Evolutionary conservation across 2,888 invertebrate species (phyloP).

Genomic region (Agapetus fuscipes): DNA sequence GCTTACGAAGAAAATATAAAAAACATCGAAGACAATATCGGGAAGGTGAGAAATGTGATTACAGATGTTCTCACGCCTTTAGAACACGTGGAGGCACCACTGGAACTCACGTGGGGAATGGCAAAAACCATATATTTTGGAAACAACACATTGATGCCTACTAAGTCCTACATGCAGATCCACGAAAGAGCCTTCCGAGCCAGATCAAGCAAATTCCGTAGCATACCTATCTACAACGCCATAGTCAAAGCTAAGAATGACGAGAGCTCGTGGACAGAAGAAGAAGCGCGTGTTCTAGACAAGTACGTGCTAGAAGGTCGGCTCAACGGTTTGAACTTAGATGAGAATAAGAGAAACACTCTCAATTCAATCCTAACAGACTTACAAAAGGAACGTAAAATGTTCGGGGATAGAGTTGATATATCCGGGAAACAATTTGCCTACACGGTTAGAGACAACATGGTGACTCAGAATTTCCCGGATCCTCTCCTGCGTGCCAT

Average conservation of each 20-base stretch:
- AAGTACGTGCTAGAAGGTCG: conserved; percentile 76
- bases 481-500: conserved; percentile 54
- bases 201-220: conserved; percentile 63
- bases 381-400: conserved; percentile 44
- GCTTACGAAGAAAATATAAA: conserved; percentile 71
- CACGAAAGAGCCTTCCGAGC: conserved; percentile 72
- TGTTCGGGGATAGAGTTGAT: conserved; percentile 59
- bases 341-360: conserved; percentile 38
- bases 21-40: conserved; percentile 52
- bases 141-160: conserved; percentile 70
- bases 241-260: conserved; percentile 48
- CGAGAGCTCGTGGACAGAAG: conserved; percentile 40
- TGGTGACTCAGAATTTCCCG: conserved; percentile 65
- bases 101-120: conserved; percentile 81
- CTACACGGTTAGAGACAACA: conserved; percentile 55
- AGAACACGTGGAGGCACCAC: conserved; percentile 59
- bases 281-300: conserved; percentile 61
- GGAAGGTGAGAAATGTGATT: conserved; percentile 50
- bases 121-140: conserved; percentile 76
- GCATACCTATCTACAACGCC: conserved; percentile 56
- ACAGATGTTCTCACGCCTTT: conserved; percentile 61
- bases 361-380: conserved; percentile 41
- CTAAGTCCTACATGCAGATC: conserved; percentile 66
- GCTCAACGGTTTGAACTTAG: conserved; percentile 70
- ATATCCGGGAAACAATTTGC: conserved; percentile 55